Evolutionary conservation across 2,797 vertebrate genomes (phyloP), one percentile per base, ranked within the genome.

Genomic region (Scolopax rusticola): DNA sequence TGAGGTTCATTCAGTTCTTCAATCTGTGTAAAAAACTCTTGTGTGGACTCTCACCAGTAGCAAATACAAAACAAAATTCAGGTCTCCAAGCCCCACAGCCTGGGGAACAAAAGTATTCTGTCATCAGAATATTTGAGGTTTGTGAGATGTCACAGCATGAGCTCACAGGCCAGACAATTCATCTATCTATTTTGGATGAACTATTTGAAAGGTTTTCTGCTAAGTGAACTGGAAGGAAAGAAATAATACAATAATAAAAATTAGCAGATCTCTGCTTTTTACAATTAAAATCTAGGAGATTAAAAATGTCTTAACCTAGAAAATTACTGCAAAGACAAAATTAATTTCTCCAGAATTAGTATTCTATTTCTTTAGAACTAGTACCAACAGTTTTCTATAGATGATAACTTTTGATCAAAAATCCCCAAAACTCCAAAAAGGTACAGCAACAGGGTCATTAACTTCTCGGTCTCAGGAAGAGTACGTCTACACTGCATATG

Each of bases 11-110:
- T 93, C 59, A 90, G 53, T 50, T 85, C 70, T 61, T 73, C 30
- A 45, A 4, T 51, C 63, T 57, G 15, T 32, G 70, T 20, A 89
- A 94, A 89, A 28, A 56, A 73, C 45, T 56, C n/a, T 30, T 74
- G 59, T 21, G 57, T 33, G 63, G 83, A 82, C 47, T 77, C 61
- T 59, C 61, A 86, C 48, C 60, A 43, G 59, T 0, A 81, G 36
- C 33, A 96, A 94, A 88, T 36, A 70, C 8, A 91, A 86, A 89
- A 67, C 17, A 68, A 86, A 50, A 64, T 65, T 86, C 71, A 65
- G 45, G 28, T 57, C 56, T 63, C 68, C 33, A 89, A 67, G 83
- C 60, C 86, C 77, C 67, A 91, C 83, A 83, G 80, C 38, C 79
- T 73, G 65, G 8, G 23, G 47, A 95, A 95, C 17, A 89, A 63